Conservation (phyloP, 2,113 vertebrate genomes). For the Atractosteus spatula region DNA sequence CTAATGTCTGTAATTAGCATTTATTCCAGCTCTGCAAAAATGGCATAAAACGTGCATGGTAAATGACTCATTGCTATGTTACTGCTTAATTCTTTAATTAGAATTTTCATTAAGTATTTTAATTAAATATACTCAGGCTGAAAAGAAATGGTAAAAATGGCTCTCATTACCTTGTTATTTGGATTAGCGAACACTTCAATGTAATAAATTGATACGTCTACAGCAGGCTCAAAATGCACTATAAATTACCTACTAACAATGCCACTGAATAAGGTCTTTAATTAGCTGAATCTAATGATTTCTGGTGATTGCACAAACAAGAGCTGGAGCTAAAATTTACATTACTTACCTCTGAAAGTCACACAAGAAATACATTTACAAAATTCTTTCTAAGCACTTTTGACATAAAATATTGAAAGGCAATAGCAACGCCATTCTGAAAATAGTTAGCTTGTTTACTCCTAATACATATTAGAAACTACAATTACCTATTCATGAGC, state of each 20-base stretch:
- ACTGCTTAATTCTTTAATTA: constrained; percentile 62
- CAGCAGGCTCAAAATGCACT: constrained; percentile 19
- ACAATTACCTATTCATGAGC: too few relatives aligned
- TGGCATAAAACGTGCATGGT: constrained; percentile 67
- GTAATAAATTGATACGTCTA: constrained; percentile 28
- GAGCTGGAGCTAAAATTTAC: not conserved
- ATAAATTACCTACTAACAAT: constrained; percentile 18
- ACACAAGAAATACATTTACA: not conserved
- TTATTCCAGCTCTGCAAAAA: constrained; percentile 73
- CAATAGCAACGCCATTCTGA: too few relatives aligned
- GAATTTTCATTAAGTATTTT: constrained; percentile 62
- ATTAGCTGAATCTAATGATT: constrained; percentile 21
- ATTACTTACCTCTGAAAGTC: too few relatives aligned
- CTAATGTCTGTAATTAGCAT: constrained; percentile 83
- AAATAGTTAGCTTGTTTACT: too few relatives aligned
- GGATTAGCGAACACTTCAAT: constrained; percentile 53
- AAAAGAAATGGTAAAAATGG: constrained; percentile 47
- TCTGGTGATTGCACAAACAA: constrained; percentile 5
- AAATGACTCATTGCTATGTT: constrained; percentile 67
- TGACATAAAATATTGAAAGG: too few relatives aligned
- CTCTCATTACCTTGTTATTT: constrained; percentile 57
- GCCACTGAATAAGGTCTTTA: constrained; percentile 21
- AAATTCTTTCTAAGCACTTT: too few relatives aligned
- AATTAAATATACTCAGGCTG: constrained; percentile 57
- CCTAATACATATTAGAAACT: too few relatives aligned